Evolutionary conservation across 2,797 vertebrate genomes (phyloP).

Genomic region (Merluccius polli): DNA sequence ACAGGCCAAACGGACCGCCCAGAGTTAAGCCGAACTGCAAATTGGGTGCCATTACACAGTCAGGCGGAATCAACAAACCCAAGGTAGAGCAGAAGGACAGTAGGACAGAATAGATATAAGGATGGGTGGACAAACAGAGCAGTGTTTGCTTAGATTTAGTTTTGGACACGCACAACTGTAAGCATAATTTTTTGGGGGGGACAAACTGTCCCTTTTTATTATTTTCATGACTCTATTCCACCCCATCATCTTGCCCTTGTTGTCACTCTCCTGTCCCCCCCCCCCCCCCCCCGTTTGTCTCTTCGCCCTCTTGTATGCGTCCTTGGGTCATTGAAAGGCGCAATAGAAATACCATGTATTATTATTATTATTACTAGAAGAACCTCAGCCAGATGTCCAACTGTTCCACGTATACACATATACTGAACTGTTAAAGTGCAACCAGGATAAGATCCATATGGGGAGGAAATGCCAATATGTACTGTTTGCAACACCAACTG

Average conservation of each 20-base stretch:
- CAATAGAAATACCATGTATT: too few relatives aligned
- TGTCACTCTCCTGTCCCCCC: too few relatives aligned
- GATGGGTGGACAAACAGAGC: background rate
- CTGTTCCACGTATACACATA: background rate
- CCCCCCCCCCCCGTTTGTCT: too few relatives aligned
- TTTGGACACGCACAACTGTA: background rate
- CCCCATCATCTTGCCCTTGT: too few relatives aligned
- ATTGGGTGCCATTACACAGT: constrained; percentile 17
- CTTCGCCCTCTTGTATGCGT: too few relatives aligned
- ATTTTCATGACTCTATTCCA: background rate
- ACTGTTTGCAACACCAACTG: background rate
- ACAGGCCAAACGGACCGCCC: constrained; percentile 56
- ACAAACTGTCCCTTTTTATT: background rate
- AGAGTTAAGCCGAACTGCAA: constrained; percentile 20
- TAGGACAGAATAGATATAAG: background rate
- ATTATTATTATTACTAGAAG: too few relatives aligned
- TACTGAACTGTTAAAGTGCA: background rate
- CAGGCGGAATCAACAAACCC: too few relatives aligned
- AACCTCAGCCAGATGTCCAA: too few relatives aligned
- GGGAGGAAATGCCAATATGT: background rate
- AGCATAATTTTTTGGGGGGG: background rate
- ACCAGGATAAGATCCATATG: background rate
- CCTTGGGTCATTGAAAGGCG: too few relatives aligned
- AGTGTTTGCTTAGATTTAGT: background rate
- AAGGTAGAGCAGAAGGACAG: background rate